Base-by-base conservation (phyloP, 2,797 vertebrate genomes). In the Clarias pachynema region DNA sequence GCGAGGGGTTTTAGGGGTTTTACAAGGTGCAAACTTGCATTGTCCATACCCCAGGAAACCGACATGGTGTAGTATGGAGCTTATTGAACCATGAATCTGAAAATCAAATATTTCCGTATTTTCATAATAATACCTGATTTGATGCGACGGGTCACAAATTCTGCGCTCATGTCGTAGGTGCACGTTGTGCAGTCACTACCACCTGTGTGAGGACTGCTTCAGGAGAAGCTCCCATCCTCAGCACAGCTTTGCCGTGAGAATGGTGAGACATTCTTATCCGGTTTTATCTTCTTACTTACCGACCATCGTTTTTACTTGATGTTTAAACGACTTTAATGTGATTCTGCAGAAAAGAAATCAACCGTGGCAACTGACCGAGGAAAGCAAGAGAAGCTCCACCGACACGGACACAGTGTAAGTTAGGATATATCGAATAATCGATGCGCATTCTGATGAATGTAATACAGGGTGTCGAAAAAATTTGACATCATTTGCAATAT, bases 301-400 rank as follows among this genome's bases (percentile, higher is more conserved):
- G n/a, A 14, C 12, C 37, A 49, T 79, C 5, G n/a, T 31, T 65
- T 83, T 37, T 62, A 49, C 3, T 34, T 22, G 10, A 66, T 0
- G n/a, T 26, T 24, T 75, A 65, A 5, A 1, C 12, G 29, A 4
- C 44, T 9, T 57, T 49, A 62, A 78, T 59, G 14, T 68, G 9
- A 69, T 82, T 85, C 62, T 83, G 34, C 88, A 96, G 95, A 96
- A 92, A 86, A 94, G 96, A 88, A 94, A 91, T 84, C 93, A 95
- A 56, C 89, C 79, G 73, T 96, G 95, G 95, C 88, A 26, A 69
- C 82, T 74, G 22, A 79, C 91, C 77, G 81, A 72, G 49, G 86
- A 89, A 22, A 66, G 24, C 20, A 1, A 57, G 56, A 34, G 72
- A 82, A 87, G 40, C 78, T 78, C 85, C 68, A 83, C 74, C 0